A percentile compares a stretch with the other conserved stretches of the same genome.
Evolutionary conservation across 92 coral and sea anemone genomes (phyloP).

Genomic region (Muricea muricata): DNA sequence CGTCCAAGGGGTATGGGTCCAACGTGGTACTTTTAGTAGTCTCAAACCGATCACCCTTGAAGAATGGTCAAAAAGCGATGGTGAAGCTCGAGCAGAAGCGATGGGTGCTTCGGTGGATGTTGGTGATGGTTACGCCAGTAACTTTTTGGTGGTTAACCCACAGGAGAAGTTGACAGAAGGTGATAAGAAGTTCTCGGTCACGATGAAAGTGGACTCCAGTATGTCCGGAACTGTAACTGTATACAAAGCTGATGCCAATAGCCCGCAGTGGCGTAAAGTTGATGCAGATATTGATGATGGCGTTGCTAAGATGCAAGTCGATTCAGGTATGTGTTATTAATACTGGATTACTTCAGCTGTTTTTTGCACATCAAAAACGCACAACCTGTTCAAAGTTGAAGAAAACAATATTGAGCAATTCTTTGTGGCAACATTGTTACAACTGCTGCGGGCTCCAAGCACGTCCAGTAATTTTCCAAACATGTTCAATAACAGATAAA

Average conservation of each 20-base stretch:
- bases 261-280: slow-evolving; percentile 81
- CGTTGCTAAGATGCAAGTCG: slow-evolving; percentile 67
- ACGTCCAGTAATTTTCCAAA: no score
- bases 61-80: slow-evolving; percentile 77
- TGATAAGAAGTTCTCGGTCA: slow-evolving; percentile 68
- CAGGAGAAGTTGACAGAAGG: slow-evolving; percentile 70
- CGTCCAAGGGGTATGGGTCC: slow-evolving; percentile 79
- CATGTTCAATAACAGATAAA: no score
- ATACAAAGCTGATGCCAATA: slow-evolving; percentile 75
- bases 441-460: no score
- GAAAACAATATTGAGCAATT: no score
- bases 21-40: slow-evolving; percentile 65
- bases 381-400: no score
- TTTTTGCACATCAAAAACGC: no score
- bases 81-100: slow-evolving; percentile 73
- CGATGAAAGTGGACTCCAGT: slow-evolving; percentile 73
- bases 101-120: slow-evolving; percentile 88
- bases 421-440: no score
- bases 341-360: neutral
- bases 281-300: slow-evolving; percentile 67
- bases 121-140: slow-evolving; percentile 91
- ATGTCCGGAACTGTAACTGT: slow-evolving; percentile 65
- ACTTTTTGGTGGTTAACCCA: slow-evolving; percentile 81
- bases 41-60: slow-evolving; percentile 75
- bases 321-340: slow-evolving; percentile 66